A percentile compares a stretch with the other conserved stretches of the same genome.
These are phyloP conservation scores for Oxyruncus cristatus DNA, from an alignment of 2,113 vertebrate genomes.

Conservation along the genomic window DNA sequence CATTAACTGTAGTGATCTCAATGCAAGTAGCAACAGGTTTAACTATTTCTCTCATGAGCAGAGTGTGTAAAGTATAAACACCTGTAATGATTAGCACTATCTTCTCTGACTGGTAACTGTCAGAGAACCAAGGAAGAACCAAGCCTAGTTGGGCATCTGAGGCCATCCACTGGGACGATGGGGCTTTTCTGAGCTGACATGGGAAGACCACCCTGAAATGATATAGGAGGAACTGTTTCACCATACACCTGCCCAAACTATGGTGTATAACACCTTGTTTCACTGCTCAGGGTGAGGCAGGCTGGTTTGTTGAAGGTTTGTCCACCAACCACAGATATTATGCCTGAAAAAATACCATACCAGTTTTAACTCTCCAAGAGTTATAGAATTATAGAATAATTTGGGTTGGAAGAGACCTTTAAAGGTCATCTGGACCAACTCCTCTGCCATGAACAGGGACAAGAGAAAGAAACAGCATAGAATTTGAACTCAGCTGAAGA, in stretches of 20 bases:
- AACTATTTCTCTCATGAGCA: neutral
- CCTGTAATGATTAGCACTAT: neutral
- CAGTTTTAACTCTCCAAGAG: neutral
- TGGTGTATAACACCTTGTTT: neutral
- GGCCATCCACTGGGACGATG: accelerated
- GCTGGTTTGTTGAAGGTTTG: neutral
- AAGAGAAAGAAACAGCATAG: neutral
- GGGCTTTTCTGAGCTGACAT: neutral
- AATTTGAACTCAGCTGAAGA: neutral
- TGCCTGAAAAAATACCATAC: neutral
- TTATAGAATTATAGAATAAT: neutral
- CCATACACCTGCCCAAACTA: neutral
- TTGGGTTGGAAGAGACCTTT: neutral
- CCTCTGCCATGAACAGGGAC: neutral
- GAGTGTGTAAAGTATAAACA: neutral
- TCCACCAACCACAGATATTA: neutral
- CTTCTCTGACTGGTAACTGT: neutral
- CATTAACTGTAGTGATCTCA: neutral
- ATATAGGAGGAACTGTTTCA: neutral
- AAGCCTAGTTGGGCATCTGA: neutral
- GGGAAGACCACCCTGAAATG: neutral
- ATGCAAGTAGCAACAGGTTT: neutral
- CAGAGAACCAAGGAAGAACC: neutral
- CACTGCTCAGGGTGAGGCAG: neutral
- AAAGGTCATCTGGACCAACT: neutral